Evolutionary conservation across 1,140 invertebrate species (phyloP), one percentile per base, ranked within the genome.

Genomic region (Galleria mellonella): DNA sequence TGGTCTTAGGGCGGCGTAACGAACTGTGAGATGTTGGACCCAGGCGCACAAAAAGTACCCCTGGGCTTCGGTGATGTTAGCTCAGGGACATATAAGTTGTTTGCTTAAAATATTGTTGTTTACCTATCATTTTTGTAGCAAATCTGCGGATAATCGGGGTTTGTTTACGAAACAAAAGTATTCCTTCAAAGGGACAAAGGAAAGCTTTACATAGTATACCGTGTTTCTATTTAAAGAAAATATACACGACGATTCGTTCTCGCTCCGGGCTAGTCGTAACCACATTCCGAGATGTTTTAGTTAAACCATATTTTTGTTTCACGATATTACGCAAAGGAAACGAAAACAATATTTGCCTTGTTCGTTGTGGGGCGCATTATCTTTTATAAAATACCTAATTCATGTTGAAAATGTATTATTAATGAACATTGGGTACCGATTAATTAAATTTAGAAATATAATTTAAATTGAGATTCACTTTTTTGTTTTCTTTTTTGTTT

Each of bases 21-120:
- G 72, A 77, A 77, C 69, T 79, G 79, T 64, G 59, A 70, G 68
- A 66, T 62, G 62, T 23, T 17, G 35, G 59, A 74, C 66, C 55
- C 59, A 48, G 62, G 61, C 60, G 62, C 53, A 59, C 52, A 69
- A 72, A 75, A 79, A 65, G 75, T 67, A 44, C 74, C 75, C 73
- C 43, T 36, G 73, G 72, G 72, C 50, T 54, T 50, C 51, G 35
- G 32, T 50, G 55, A 73, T 77, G 73, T 75, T 74, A 70, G 77
- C 73, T 67, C 65, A 69, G 72, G 77, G 72, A 76, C 76, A 67
- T 68, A 68, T 72, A 73, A 72, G 62, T 69, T 81, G 73, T 83
- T 82, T 82, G 70, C 68, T 54, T 71, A 68, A 76, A 77, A 79
- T 77, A 81, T 79, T 82, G 63, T 75, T 84, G 73, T 83, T 84